Percentiles rank a stretch among this genome's conserved stretches.
Conservation (phyloP, 2,797 vertebrate genomes). For the Vespertilio murinus region DNA sequence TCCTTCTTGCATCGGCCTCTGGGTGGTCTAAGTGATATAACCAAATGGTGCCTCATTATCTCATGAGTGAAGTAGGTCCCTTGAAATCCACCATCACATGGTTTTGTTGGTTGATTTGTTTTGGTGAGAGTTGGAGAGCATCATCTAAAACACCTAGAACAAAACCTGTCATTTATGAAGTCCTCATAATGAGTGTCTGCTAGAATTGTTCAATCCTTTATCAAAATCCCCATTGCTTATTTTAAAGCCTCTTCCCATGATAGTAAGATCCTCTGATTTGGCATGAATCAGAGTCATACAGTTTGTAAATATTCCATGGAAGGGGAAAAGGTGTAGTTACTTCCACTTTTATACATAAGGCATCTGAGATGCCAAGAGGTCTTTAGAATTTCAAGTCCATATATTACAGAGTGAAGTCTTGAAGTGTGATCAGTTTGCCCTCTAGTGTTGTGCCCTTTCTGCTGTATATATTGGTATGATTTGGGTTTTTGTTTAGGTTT, state of each 20-base stretch:
- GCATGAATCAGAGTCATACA: conserved; percentile 33
- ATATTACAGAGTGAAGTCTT: background rate
- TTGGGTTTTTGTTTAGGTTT: background rate
- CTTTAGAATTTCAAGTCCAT: conserved; percentile 9
- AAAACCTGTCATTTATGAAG: background rate
- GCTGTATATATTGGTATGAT: background rate
- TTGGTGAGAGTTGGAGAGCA: background rate
- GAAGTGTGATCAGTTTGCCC: background rate
- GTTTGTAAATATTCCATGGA: conserved; percentile 48
- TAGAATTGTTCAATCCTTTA: conserved; percentile 1
- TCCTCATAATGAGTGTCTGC: background rate
- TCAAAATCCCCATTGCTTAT: conserved; percentile 28
- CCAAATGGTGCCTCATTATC: background rate
- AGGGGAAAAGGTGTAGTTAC: background rate
- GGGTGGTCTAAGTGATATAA: background rate
- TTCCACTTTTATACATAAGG: conserved; percentile 8
- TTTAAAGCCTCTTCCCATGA: conserved; percentile 30
- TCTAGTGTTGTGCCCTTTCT: background rate
- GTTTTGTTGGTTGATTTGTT: background rate
- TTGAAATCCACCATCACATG: background rate
- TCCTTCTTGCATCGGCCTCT: background rate
- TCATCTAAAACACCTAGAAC: background rate
- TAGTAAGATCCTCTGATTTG: conserved; percentile 58
- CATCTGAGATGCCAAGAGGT: background rate
- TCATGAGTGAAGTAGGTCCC: background rate